These are phyloP conservation scores for Dolomedes plantarius DNA, from an alignment of 2,888 invertebrate species.

Conservation along the genomic window DNA sequence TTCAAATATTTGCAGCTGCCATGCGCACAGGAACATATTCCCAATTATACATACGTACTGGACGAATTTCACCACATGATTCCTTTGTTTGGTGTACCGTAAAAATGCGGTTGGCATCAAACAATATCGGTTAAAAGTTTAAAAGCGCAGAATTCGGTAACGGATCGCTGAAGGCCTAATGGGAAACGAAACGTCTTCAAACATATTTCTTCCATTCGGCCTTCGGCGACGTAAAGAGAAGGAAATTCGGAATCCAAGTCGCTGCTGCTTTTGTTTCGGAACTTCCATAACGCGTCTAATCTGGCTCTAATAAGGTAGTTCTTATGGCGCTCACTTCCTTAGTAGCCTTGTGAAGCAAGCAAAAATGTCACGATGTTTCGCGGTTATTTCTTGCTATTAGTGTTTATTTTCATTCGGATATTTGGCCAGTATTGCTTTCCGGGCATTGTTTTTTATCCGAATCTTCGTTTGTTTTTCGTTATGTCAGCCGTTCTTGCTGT, in stretches of 20 bases:
- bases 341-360: neutral
- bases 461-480: no score
- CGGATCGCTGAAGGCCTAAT: conserved; percentile 48
- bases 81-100: conserved; percentile 48
- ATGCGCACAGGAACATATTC: no score
- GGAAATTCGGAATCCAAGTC: neutral
- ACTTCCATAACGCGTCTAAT: neutral
- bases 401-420: neutral
- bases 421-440: neutral
- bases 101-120: conserved; percentile 55
- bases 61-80: neutral
- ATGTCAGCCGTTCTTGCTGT: no score
- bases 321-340: neutral
- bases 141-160: conserved; percentile 25
- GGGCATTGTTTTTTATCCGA: conserved; percentile 13
- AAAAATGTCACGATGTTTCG: conserved; percentile 1
- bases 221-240: neutral
- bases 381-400: neutral
- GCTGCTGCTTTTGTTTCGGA: neutral
- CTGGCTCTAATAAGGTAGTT: neutral
- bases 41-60: no score
- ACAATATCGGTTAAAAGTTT: conserved; percentile 55
- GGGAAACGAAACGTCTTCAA: neutral
- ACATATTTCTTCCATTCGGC: neutral
- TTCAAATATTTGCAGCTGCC: no score